Conservation (phyloP, 2,113 vertebrate species). For the Rhinogobius similis region DNA sequence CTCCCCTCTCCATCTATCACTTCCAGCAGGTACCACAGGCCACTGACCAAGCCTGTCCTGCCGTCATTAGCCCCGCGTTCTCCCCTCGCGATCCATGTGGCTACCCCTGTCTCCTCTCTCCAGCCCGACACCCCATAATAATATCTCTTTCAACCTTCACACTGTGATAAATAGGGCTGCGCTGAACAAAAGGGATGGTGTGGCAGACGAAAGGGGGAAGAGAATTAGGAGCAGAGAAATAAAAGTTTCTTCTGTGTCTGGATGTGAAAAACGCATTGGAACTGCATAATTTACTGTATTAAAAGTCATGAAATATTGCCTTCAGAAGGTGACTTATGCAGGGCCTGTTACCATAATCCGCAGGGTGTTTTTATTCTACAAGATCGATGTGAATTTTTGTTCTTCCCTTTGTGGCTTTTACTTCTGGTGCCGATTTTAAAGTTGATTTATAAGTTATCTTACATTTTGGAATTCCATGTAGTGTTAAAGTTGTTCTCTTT, state of each 20-base stretch:
- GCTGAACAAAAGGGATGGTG: slow-evolving; percentile 94
- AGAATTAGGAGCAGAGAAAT: slow-evolving; percentile 51
- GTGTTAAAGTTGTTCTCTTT: not conserved
- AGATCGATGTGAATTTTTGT: slow-evolving; percentile 2
- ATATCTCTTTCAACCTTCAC: slow-evolving; percentile 99
- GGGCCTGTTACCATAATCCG: not conserved
- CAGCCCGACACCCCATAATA: slow-evolving; percentile 93
- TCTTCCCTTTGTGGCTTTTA: not conserved
- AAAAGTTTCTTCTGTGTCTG: slow-evolving; percentile 24
- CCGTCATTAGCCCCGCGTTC: slow-evolving; percentile 97
- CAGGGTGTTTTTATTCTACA: not conserved
- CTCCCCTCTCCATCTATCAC: slow-evolving; percentile 97
- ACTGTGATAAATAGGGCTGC: slow-evolving; percentile 99
- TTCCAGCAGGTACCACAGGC: slow-evolving; percentile 91
- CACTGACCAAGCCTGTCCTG: slow-evolving; percentile 99
- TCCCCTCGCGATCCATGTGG: slow-evolving; percentile 99
- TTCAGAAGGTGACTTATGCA: slow-evolving; percentile 4
- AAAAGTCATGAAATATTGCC: slow-evolving; percentile 10
- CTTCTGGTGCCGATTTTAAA: not conserved
- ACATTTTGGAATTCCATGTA: not conserved
- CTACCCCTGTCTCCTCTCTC: slow-evolving; percentile 99
- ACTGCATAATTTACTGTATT: slow-evolving; percentile 10
- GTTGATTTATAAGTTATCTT: not conserved
- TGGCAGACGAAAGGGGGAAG: slow-evolving; percentile 83
- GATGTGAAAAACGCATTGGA: slow-evolving; percentile 2